Conservation (phyloP, 2,797 vertebrate genomes). For the Pampus argenteus region DNA sequence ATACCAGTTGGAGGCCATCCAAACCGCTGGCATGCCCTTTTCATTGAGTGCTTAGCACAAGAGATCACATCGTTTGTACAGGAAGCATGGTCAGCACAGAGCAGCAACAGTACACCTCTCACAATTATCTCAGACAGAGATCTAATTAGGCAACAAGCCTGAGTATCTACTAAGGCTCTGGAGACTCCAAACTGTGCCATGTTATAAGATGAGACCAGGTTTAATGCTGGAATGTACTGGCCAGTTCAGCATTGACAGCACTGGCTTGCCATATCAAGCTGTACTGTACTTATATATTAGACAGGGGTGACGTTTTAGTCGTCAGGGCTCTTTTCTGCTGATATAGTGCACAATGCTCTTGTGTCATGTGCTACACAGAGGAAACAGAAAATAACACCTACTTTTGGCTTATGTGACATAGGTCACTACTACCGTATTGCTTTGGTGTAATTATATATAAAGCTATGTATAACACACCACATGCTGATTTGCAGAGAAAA, state of each 20-base stretch:
- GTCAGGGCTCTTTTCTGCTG: conserved; percentile 28
- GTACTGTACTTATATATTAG: conserved; percentile 22
- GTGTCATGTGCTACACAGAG: conserved; percentile 12
- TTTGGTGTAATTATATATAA: conserved; percentile 4
- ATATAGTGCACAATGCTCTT: conserved; percentile 17
- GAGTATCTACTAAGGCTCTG: conserved; percentile 23
- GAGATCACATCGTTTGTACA: conserved; percentile 65
- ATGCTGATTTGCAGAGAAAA: neutral
- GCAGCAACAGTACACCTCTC: conserved; percentile 40
- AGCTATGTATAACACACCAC: conserved; percentile 7
- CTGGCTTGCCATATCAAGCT: conserved; percentile 11
- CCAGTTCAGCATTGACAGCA: conserved; percentile 8
- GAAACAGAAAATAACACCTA: conserved; percentile 15
- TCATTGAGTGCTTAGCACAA: conserved; percentile 42
- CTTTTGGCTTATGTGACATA: neutral
- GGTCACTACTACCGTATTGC: conserved; percentile 4
- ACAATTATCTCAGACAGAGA: conserved; percentile 53
- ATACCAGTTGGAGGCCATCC: conserved; percentile 65
- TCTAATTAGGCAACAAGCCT: conserved; percentile 60
- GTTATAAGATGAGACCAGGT: conserved; percentile 22
- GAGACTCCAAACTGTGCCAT: conserved; percentile 26
- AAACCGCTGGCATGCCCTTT: conserved; percentile 66
- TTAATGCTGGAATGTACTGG: conserved; percentile 16
- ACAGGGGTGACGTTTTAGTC: conserved; percentile 17
- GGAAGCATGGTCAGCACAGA: conserved; percentile 48